Evolutionary conservation across 1,140 invertebrate species (phyloP), one percentile per base, ranked within the genome.

Genomic region (Neodiprion pinetum): DNA sequence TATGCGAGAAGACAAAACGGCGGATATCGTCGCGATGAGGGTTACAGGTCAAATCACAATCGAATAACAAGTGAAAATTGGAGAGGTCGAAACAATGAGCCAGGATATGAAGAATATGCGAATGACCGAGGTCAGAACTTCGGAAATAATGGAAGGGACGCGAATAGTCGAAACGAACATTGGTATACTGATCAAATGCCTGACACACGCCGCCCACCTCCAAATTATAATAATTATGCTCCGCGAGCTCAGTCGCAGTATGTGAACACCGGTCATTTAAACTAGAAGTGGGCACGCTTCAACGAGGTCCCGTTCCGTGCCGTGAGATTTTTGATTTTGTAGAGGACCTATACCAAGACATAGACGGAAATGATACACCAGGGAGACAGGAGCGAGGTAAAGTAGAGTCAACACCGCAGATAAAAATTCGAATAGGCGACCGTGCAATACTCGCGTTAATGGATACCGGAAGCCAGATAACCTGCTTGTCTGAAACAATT

Each of bases 381-480:
- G 14, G n/a, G 12, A 4, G 21, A 4, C 47, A 53, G 48, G 48
- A 21, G 7, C 10, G 68, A 17, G 68, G 7, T 70, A n/a, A 70
- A 17, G 3, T n/a, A 70, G 12, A 70, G 14, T 17, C 11, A 2
- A 70, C 14, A 5, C 75, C 72, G 9, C 53, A 74, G 69, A 21
- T 75, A 48, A 48, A 12, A 48, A 48, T 73, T 17, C 21, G 17
- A 8, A 49, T 76, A 40, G 49, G 23, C n/a, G 65, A 68, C 48
- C 4, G 61, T 14, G 50, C 17, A 2, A n/a, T 73, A 17, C 48
- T 48, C 10, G 66, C 72, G 1, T 48, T 79, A 40, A 21, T 77
- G 1, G 77, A 80, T 23, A 75, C 75, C 0, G 79, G 76, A 2
- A 79, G 79, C 66, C 72, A 80, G 70, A 70, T 80, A 48, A 76